Conservation (phyloP, 2,113 vertebrate species). For the Elaphurus davidianus region DNA sequence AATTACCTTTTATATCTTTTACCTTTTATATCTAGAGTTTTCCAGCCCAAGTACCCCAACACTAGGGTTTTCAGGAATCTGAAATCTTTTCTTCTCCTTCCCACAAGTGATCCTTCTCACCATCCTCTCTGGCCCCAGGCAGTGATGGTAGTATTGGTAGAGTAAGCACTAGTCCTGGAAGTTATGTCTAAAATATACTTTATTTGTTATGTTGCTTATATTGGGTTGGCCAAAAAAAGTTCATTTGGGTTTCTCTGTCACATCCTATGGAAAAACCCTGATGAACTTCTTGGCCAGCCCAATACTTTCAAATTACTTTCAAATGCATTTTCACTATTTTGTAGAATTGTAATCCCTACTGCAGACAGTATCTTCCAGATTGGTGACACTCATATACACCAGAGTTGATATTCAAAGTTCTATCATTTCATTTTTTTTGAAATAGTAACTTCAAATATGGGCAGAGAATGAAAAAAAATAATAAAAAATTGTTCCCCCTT, state of each 20-base stretch:
- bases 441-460: slow-evolving; percentile 15
- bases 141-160: not conserved
- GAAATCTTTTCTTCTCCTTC: not conserved
- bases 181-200: not conserved
- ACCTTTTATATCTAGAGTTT: not conserved
- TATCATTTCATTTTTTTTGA: not conserved
- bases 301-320: not conserved
- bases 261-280: not conserved
- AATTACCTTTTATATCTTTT: not conserved
- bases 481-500: not conserved
- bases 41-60: not conserved
- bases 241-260: not conserved
- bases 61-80: not conserved
- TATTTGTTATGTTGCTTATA: not conserved
- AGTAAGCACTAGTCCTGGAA: not conserved
- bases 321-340: not conserved
- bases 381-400: not conserved
- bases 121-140: not conserved
- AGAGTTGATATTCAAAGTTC: not conserved
- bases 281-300: not conserved
- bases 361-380: not conserved
- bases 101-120: not conserved
- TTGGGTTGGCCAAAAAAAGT: not conserved
- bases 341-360: not conserved
- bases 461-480: not conserved